Percentiles rank a stretch among this genome's conserved stretches.
These are phyloP conservation scores for Pangasianodon hypophthalmus DNA, from an alignment of 2,113 vertebrate genomes.

Conservation along the genomic window DNA sequence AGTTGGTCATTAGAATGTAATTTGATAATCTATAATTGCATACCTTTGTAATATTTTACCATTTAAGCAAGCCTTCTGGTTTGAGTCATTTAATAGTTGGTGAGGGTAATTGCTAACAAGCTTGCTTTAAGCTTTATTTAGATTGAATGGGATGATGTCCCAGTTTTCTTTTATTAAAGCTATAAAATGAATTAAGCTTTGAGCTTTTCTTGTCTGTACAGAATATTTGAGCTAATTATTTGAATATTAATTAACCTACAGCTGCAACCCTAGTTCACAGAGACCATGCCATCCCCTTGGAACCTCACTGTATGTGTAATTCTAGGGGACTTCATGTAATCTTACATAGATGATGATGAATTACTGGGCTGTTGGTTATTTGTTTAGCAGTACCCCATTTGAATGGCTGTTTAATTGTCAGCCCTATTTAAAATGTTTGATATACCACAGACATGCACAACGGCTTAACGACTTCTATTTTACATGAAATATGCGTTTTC, in stretches of 20 bases:
- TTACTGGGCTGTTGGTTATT: neutral
- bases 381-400: neutral
- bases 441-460: neutral
- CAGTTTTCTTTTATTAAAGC: neutral
- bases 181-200: neutral
- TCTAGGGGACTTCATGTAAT: neutral
- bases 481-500: neutral
- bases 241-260: neutral
- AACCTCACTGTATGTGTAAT: neutral
- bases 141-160: neutral
- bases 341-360: neutral
- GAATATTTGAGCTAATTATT: neutral
- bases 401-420: neutral
- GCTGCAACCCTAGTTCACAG: neutral
- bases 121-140: neutral
- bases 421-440: neutral
- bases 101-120: neutral
- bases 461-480: neutral
- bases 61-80: neutral
- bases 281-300: neutral
- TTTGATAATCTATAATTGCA: neutral
- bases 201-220: neutral
- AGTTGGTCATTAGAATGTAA: neutral
- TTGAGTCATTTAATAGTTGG: neutral
- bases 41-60: neutral